phyloP scores from a whole-genome alignment of 2,113 vertebrate genomes.

The Phainopepla nitens region DNA sequence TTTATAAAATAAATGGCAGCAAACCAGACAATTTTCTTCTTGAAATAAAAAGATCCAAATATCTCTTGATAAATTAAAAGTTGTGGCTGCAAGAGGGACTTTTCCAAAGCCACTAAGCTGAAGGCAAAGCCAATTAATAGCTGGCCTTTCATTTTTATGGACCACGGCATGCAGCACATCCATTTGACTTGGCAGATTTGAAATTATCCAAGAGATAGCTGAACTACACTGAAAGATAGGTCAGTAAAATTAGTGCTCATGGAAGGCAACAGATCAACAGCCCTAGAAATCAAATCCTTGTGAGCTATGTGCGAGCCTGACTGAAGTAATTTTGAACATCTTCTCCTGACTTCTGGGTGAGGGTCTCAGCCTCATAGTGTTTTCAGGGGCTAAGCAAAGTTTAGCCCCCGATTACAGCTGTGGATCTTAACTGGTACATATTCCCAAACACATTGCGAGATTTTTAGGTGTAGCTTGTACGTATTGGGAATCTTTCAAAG shows the following conservation, averaged over 20 bases:
- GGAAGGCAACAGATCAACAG: background rate
- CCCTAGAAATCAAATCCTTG: background rate
- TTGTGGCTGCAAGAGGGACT: slow-evolving; percentile 18
- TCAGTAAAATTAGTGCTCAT: slow-evolving; percentile 1
- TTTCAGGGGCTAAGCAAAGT: background rate
- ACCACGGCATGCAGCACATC: background rate
- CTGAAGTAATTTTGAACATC: background rate
- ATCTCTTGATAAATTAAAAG: slow-evolving; percentile 36
- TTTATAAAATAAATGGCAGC: slow-evolving; percentile 66
- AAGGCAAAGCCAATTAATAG: slow-evolving; percentile 40
- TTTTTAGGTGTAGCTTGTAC: background rate
- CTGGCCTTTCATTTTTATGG: slow-evolving; percentile 59
- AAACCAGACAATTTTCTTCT: slow-evolving; percentile 32
- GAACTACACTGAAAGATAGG: background rate
- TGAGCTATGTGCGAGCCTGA: background rate
- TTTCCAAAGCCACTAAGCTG: background rate
- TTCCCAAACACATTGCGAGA: background rate
- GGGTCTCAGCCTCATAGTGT: fast-evolving
- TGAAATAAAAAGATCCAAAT: slow-evolving; percentile 30
- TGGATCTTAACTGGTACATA: background rate
- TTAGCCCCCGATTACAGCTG: background rate
- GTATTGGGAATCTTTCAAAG: background rate
- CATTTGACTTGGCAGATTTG: slow-evolving; percentile 37
- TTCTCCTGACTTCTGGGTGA: background rate
- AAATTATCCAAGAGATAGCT: slow-evolving; percentile 2